A percentile compares a stretch with the other conserved stretches of the same genome.
These are phyloP conservation scores for Condylura cristata DNA, from an alignment of 2,113 vertebrate genomes.

Conservation along the genomic window DNA sequence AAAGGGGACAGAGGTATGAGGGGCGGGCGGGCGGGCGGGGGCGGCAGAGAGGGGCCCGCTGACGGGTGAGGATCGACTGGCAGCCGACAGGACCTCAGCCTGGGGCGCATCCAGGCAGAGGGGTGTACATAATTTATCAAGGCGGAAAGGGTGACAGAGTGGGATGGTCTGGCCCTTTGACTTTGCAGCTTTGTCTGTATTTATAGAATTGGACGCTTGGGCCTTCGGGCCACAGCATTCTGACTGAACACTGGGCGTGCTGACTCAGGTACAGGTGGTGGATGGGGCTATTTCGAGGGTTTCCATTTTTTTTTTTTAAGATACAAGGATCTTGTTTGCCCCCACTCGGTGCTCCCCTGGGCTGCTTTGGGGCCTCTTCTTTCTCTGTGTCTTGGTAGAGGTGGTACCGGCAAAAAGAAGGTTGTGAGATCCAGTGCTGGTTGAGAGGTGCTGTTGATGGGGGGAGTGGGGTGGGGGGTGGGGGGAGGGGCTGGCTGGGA, in stretches of 20 bases:
- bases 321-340: background rate
- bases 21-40: background rate
- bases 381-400: background rate
- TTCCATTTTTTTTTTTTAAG: background rate
- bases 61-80: background rate
- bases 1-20: constrained; percentile 56
- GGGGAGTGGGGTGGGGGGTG: too few species aligned
- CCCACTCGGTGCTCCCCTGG: background rate
- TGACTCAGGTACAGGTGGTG: background rate
- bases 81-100: constrained; percentile 59
- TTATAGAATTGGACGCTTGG: background rate
- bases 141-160: background rate
- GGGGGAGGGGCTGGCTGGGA: too few species aligned
- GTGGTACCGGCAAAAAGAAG: rapidly evolving
- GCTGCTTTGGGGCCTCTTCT: background rate
- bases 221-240: background rate
- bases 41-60: background rate
- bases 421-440: background rate
- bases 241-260: background rate
- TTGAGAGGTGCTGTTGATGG: background rate
- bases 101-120: background rate
- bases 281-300: background rate
- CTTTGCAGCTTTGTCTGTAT: constrained; percentile 26
- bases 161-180: constrained; percentile 42
- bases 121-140: constrained; percentile 48